These are phyloP conservation scores for Siniperca knerii DNA, from an alignment of 2,113 vertebrate species.

Conservation along the genomic window DNA sequence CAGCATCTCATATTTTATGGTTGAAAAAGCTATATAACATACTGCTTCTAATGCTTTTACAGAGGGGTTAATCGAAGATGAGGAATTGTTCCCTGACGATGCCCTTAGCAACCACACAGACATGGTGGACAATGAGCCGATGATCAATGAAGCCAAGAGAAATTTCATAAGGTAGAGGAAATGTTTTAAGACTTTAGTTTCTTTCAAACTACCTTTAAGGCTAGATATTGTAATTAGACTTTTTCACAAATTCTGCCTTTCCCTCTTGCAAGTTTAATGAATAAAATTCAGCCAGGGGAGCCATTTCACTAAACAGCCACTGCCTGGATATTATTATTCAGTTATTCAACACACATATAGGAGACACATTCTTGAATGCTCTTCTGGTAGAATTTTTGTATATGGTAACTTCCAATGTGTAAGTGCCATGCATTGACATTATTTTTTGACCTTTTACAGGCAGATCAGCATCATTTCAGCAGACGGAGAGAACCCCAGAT, in stretches of 20 bases:
- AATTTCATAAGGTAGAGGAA: slow-evolving; percentile 90
- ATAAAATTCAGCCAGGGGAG: not conserved
- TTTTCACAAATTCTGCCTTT: not conserved
- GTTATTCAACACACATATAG: not conserved
- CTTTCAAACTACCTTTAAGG: not conserved
- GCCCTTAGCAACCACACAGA: slow-evolving; percentile 92
- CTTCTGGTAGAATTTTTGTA: not conserved
- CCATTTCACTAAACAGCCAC: not conserved
- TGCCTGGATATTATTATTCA: not conserved
- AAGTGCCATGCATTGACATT: not conserved
- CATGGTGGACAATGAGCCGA: slow-evolving; percentile 89
- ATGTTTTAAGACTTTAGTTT: not conserved
- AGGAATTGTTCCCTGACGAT: slow-evolving; percentile 88
- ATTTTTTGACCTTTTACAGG: slow-evolving; percentile 73
- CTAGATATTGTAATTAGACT: not conserved
- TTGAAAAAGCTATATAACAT: not conserved
- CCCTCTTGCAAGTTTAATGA: not conserved
- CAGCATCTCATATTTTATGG: not conserved
- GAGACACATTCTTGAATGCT: not conserved
- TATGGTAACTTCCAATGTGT: not conserved
- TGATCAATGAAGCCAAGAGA: slow-evolving; percentile 88
- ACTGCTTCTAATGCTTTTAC: slow-evolving; percentile 15
- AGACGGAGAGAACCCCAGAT: slow-evolving; percentile 86
- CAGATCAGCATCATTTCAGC: slow-evolving; percentile 92
- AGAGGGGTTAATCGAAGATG: slow-evolving; percentile 84